These are phyloP conservation scores for Margarornis squamiger DNA, from an alignment of 2,797 vertebrate species.

Conservation along the genomic window DNA sequence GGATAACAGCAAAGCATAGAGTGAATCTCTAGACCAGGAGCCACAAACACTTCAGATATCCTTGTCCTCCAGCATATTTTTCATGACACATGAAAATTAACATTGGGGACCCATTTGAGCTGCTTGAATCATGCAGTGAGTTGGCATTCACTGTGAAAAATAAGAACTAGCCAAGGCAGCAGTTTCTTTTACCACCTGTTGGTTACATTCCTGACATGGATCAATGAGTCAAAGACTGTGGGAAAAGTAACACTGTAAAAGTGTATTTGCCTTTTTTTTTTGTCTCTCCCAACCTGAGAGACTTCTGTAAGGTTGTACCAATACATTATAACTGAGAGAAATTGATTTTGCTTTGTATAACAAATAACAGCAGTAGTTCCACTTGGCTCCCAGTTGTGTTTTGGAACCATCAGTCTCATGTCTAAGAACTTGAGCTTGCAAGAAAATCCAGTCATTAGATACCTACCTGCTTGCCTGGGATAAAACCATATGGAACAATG, in stretches of 20 bases:
- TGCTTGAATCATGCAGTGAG: background rate
- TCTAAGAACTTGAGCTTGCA: background rate
- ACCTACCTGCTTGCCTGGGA: background rate
- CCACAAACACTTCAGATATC: background rate
- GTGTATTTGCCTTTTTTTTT: background rate
- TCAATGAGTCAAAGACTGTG: background rate
- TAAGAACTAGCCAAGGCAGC: background rate
- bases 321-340: background rate
- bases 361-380: background rate
- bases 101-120: background rate
- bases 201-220: background rate
- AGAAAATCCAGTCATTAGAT: background rate
- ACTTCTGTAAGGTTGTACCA: background rate
- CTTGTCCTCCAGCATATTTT: background rate
- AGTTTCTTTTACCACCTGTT: background rate
- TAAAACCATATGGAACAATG: background rate
- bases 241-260: background rate
- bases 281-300: background rate
- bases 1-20: background rate
- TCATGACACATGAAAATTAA: background rate
- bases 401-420: background rate
- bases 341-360: rapidly evolving
- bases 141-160: background rate
- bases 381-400: background rate
- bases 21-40: background rate